Conservation (phyloP, 2,888 invertebrate species). For the Macrosiphum euphorbiae region DNA sequence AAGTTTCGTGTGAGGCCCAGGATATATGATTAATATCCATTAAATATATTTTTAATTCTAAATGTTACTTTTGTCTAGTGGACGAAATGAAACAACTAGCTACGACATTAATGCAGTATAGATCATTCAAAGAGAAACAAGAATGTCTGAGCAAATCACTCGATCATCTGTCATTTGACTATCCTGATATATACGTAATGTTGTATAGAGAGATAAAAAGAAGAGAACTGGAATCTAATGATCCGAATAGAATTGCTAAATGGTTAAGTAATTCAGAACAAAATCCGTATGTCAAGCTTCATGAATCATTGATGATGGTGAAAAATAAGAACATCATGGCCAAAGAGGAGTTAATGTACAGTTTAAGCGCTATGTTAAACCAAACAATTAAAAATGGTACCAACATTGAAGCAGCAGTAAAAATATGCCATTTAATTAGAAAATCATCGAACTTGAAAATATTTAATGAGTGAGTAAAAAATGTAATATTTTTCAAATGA, state of each 20-base stretch:
- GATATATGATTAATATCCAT: neutral
- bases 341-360: neutral
- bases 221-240: constrained; percentile 41
- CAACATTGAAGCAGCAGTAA: neutral
- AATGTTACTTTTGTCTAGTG: constrained; percentile 40
- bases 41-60: neutral
- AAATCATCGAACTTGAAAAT: constrained; percentile 11
- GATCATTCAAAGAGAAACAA: neutral
- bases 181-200: neutral
- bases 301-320: constrained; percentile 41
- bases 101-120: neutral
- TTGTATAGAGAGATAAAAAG: constrained; percentile 39
- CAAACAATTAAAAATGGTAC: constrained; percentile 1
- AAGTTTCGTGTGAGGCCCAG: no score
- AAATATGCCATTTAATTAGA: constrained; percentile 41
- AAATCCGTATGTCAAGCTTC: constrained; percentile 19
- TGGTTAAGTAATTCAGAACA: neutral
- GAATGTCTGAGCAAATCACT: neutral
- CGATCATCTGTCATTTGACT: constrained; percentile 1
- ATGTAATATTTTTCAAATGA: neutral
- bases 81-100: constrained; percentile 18
- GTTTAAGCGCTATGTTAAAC: neutral
- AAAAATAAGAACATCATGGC: constrained; percentile 33
- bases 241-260: constrained; percentile 44
- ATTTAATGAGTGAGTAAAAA: constrained; percentile 31